Evolutionary conservation across 92 coral and sea anemone species (phyloP), one percentile per base, ranked within the genome.

Genomic region (Porites lobata): DNA sequence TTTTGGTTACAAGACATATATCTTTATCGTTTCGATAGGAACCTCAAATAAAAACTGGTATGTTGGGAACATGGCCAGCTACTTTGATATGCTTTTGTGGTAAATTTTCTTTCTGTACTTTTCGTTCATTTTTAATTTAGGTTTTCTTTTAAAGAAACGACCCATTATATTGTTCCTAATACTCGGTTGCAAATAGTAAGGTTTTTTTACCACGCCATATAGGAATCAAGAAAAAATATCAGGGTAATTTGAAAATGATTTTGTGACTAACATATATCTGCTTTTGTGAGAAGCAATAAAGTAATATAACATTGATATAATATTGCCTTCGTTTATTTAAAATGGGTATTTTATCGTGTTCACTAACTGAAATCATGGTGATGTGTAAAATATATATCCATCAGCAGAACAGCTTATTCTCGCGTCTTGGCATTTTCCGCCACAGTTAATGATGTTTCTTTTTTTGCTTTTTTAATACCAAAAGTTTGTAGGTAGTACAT

Each of bases 241-340:
- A 1, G 9, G 3, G 52, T 13, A 67, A 66, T 81, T 22, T 32
- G 20, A 52, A 81, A 81, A 52, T 24, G 75, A 69, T 71, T 32
- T 43, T 38, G 78, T 47, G 74, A 14, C 51, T 50, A 71, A 53
- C 72, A 21, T 56, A 61, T 63, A 19, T 62, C 24, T 73, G 14
- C 15, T 52, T 70, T 32, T 69, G 1, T 26, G 61, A 21, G 22
- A 21, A 32, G 52, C 19, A 83, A 57, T 71, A 50, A 74, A 59
- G 18, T 18, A 73, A 63, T 51, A 20, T 32, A 53, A 72, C 17
- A 75, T 50, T 18, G 6, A 62, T 64, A 47, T 52, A 26, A 22
- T 83, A 21, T 73, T 10, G 22, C 50, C 50, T 50, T 64, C 50
- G 32, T 75, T 83, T 83, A 83, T 74, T 83, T 62, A 18, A 72